Conservation (phyloP, 2,797 vertebrate genomes). For the Hypotaenidia okinawae region DNA sequence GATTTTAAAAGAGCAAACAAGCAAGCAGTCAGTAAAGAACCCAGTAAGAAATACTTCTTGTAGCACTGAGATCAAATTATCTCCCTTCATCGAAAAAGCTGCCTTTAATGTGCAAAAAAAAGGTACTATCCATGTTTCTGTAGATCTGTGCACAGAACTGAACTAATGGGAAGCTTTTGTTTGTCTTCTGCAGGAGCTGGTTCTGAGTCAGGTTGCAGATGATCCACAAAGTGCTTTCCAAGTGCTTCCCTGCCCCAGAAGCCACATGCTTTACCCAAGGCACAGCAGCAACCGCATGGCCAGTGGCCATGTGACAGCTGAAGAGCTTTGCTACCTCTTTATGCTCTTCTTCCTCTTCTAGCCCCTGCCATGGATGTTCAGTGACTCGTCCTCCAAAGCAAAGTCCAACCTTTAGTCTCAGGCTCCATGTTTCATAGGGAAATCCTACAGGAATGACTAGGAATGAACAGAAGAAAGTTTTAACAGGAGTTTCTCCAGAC, state of each 20-base stretch:
- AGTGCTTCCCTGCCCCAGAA: neutral
- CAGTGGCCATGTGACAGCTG: neutral
- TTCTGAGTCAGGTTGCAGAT: neutral
- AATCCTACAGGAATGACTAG: neutral
- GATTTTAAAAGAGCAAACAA: neutral
- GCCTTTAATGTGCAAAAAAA: neutral
- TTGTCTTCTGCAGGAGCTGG: neutral
- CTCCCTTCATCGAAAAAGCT: neutral
- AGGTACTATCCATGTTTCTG: neutral
- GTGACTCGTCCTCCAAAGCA: neutral
- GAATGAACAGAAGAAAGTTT: neutral
- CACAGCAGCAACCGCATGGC: neutral
- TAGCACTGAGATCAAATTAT: neutral
- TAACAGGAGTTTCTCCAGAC: neutral
- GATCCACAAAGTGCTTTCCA: neutral
- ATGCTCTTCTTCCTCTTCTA: neutral
- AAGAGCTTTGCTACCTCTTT: neutral
- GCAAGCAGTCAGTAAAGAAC: neutral
- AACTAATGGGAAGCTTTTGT: neutral
- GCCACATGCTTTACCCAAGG: neutral
- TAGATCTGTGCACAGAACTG: neutral
- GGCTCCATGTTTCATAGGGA: neutral
- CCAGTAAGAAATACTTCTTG: neutral
- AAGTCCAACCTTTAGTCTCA: neutral
- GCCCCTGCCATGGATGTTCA: neutral